Conservation (phyloP, 2,797 vertebrate genomes). For the Chrysocyon brachyurus region DNA sequence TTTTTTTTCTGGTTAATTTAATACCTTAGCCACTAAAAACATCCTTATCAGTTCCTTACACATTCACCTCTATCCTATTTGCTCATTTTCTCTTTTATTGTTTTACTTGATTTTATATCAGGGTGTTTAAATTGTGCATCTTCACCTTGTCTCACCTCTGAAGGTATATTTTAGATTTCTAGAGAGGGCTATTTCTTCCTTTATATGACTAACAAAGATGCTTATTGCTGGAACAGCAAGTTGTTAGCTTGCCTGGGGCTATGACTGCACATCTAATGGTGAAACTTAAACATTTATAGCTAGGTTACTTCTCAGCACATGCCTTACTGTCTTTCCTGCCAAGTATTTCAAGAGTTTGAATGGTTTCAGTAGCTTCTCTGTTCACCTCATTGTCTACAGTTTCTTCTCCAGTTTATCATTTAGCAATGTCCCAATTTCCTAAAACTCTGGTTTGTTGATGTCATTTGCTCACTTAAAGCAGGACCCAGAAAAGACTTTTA, state of each 20-base stretch:
- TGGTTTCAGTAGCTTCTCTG: background rate
- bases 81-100: constrained; percentile 75
- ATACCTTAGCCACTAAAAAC: constrained; percentile 68
- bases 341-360: background rate
- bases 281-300: constrained; percentile 1
- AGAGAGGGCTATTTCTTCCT: constrained; percentile 42
- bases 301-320: background rate
- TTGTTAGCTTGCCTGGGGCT: accelerated
- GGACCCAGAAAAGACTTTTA: background rate
- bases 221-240: constrained; percentile 62
- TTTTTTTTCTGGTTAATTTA: constrained; percentile 75
- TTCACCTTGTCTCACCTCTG: constrained; percentile 56
- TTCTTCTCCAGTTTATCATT: background rate
- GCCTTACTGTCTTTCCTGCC: background rate
- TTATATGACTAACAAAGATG: constrained; percentile 63
- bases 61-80: constrained; percentile 76
- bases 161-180: constrained; percentile 65
- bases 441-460: background rate
- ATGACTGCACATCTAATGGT: background rate
- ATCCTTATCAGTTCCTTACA: constrained; percentile 77
- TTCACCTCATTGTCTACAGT: background rate
- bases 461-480: background rate
- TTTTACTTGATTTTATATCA: constrained; percentile 69
- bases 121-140: constrained; percentile 73
- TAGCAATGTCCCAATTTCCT: background rate